Conservation (phyloP, 2,797 vertebrate genomes). For the Gymnoscopelus braueri region DNA sequence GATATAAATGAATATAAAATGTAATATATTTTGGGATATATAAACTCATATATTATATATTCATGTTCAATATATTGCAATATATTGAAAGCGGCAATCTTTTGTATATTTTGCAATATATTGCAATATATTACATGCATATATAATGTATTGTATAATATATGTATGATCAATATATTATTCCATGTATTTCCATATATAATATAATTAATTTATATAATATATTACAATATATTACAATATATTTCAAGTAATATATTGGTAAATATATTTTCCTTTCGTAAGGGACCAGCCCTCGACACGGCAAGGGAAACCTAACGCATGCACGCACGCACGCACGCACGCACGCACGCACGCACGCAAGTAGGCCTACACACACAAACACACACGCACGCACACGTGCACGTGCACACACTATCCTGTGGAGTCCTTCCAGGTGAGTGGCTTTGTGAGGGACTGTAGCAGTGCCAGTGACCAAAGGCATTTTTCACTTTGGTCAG, state of each 20-base stretch:
- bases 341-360: too few relatives aligned
- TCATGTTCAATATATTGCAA: conserved; percentile 12
- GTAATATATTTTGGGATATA: conserved; percentile 11
- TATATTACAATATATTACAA: conserved; percentile 9
- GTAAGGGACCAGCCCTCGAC: not conserved
- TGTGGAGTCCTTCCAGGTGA: too few relatives aligned
- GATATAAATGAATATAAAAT: conserved; percentile 11
- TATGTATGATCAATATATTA: conserved; percentile 14
- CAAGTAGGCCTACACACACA: too few relatives aligned
- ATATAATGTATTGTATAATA: conserved; percentile 14
- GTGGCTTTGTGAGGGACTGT: too few relatives aligned
- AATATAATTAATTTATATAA: not conserved
- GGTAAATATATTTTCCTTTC: conserved; percentile 15
- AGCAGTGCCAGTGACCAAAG: too few relatives aligned
- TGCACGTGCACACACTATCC: too few relatives aligned
- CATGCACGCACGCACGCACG: too few relatives aligned
- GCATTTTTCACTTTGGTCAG: too few relatives aligned
- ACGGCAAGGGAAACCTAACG: too few relatives aligned
- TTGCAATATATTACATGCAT: conserved; percentile 9
- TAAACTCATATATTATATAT: conserved; percentile 16
- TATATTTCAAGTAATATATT: conserved; percentile 18
- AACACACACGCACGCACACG: too few relatives aligned
- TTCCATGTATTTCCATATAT: conserved; percentile 3
- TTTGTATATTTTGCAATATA: conserved; percentile 17
- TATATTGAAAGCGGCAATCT: conserved; percentile 12